Evolutionary conservation across 2,797 vertebrate genomes (phyloP), one percentile per base, ranked within the genome.

Genomic region (Miichthys miiuy): DNA sequence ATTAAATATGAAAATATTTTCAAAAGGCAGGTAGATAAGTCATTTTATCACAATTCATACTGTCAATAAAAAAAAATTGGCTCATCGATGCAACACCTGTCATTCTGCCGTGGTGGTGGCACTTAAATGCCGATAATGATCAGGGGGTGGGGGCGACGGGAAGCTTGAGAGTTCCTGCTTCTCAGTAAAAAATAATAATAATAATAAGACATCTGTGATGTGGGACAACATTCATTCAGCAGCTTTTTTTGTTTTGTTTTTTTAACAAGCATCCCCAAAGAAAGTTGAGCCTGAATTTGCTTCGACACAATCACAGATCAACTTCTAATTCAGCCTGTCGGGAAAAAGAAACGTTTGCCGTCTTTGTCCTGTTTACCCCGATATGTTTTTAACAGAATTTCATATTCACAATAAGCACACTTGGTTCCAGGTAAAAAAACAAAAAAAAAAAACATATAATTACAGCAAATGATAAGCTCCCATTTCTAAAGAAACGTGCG

Each of bases 51-150:
- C 85, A 91, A 90, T 83, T 91, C 68, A 87, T 83, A 82, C 68
- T 58, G 72, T 84, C 85, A 81, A 89, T 83, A 91, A 87, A 83
- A 91, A 89, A 87, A 89, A 87, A 88, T 91, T 95, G 95, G 95
- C 95, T 96, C 95, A 95, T 93, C 74, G 17, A 94, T 85, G 93
- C 93, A 93, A 93, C 68, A 86, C 80, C 81, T 85, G 84, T 86
- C 68, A 85, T 86, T 79, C 13, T 82, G 76, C 76, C 86, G 85
- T 88, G 87, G 79, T 81, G 78, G 89, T 74, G 87, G 90, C 89
- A 92, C 78, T 75, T 30, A 68, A 30, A 86, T 80, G 62, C 82
- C 79, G 60, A 23, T 42, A 77, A 79, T 66, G 72, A 83, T 72
- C 72, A 74, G 74, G 73, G 18, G 54, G 34, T 34, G 34, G 42